A percentile compares a stretch with the other conserved stretches of the same genome.
Conservation (phyloP, 2,797 vertebrate genomes). For the Pangasius mekongensis region DNA sequence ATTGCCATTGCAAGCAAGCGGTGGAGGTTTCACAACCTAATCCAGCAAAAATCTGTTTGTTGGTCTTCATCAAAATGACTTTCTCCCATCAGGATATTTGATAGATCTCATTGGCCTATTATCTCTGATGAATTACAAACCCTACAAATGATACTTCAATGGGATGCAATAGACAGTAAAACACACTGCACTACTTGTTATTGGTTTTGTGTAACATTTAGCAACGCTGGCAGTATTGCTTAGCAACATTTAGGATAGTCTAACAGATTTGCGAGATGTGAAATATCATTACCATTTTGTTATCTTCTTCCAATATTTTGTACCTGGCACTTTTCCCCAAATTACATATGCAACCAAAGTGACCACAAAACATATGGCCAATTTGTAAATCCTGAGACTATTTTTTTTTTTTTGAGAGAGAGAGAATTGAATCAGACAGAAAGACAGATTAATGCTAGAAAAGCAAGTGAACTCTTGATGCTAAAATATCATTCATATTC, state of each 20-base stretch:
- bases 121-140: background rate
- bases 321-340: background rate
- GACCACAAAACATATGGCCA: background rate
- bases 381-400: background rate
- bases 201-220: background rate
- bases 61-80: background rate
- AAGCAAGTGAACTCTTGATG: background rate
- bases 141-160: background rate
- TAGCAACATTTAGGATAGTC: background rate
- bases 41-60: background rate
- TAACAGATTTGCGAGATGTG: background rate
- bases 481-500: background rate
- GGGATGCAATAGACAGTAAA: background rate
- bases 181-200: background rate
- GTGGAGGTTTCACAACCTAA: background rate
- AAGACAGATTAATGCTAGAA: background rate
- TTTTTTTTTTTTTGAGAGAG: background rate
- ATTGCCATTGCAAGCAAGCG: background rate
- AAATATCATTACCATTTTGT: background rate
- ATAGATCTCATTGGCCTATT: background rate
- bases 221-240: background rate
- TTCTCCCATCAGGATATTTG: background rate
- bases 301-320: slow-evolving; percentile 9
- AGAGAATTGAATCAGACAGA: background rate
- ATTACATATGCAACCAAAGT: slow-evolving; percentile 8